Conservation (phyloP, 2,113 vertebrate genomes). For the Protobothrops flavoviridis region DNA sequence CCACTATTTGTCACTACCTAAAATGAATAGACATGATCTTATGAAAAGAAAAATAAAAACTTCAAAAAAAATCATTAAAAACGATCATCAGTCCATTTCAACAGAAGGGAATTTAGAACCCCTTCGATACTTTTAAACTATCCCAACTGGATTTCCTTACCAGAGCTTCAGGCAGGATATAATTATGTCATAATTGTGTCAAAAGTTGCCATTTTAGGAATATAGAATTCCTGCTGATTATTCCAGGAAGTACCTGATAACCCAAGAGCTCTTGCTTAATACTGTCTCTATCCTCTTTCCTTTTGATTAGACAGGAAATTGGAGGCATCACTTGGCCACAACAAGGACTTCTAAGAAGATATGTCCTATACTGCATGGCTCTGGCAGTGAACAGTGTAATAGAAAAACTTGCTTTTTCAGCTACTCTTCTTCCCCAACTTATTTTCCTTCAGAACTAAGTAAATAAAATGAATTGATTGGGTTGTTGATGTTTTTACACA, state of each 20-base stretch:
- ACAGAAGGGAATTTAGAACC: neutral
- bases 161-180: neutral
- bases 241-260: neutral
- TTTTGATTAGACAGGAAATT: neutral
- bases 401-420: neutral
- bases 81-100: neutral
- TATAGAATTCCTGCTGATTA: neutral
- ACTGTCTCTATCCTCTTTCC: neutral
- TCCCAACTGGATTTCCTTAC: neutral
- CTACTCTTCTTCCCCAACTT: neutral
- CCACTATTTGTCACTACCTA: neutral
- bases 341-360: neutral
- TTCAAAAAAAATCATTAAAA: neutral
- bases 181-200: neutral
- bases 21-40: neutral
- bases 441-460: neutral
- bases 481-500: neutral
- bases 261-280: neutral
- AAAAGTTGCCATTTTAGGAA: neutral
- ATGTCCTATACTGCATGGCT: neutral
- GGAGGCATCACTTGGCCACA: neutral
- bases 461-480: neutral
- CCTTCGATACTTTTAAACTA: neutral
- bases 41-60: neutral
- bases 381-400: neutral